Conservation (phyloP, 2,113 vertebrate species). For the Apodemus sylvaticus region DNA sequence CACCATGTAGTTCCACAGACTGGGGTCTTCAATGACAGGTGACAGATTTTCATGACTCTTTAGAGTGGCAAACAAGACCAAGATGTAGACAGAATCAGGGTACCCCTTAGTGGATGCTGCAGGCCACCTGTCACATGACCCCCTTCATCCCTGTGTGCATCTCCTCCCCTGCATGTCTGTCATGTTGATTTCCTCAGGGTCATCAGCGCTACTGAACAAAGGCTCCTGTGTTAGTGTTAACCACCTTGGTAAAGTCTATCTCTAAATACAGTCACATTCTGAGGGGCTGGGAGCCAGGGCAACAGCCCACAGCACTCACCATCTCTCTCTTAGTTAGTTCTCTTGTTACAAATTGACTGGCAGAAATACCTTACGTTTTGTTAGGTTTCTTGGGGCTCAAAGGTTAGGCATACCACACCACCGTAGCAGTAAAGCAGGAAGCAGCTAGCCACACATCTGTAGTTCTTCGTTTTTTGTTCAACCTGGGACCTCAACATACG, state of each 20-base stretch:
- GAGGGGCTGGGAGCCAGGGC: not conserved
- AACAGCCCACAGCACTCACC: not conserved
- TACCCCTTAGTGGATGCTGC: too few relatives aligned
- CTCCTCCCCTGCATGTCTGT: not conserved
- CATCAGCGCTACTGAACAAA: not conserved
- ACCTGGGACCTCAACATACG: not conserved
- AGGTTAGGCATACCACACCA: not conserved
- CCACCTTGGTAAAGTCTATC: not conserved
- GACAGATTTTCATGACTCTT: fast-evolving
- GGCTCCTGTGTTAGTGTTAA: not conserved
- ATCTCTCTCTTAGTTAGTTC: not conserved
- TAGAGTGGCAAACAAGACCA: not conserved
- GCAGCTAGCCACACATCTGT: not conserved
- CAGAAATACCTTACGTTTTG: too few relatives aligned
- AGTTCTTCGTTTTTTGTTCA: not conserved
- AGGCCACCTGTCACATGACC: too few relatives aligned
- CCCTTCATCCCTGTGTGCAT: too few relatives aligned
- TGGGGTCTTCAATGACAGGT: not conserved
- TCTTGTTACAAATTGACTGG: not conserved
- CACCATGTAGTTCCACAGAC: fast-evolving
- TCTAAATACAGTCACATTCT: not conserved
- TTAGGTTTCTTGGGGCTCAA: not conserved
- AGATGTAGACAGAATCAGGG: not conserved
- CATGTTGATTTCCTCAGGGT: not conserved
- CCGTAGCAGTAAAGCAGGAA: not conserved